These are phyloP conservation scores for Ispidina lecontei DNA, from an alignment of 2,797 vertebrate species.

Conservation along the genomic window DNA sequence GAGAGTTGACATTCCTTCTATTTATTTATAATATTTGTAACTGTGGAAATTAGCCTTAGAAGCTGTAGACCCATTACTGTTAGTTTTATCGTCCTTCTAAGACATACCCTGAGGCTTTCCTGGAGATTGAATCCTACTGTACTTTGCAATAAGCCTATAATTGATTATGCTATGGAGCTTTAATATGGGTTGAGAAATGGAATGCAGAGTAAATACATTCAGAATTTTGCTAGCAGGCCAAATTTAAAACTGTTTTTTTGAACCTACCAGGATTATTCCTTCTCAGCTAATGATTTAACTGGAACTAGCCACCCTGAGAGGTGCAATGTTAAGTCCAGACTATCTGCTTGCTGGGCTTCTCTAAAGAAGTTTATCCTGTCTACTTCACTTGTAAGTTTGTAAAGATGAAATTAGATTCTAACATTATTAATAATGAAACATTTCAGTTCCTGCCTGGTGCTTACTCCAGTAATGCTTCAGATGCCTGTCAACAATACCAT, in stretches of 20 bases:
- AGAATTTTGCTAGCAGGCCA: conserved; percentile 80
- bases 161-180: conserved; percentile 83
- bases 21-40: conserved; percentile 84
- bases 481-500: conserved; percentile 36
- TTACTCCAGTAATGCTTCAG: conserved; percentile 27
- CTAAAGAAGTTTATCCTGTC: conserved; percentile 67
- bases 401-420: conserved; percentile 66
- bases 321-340: conserved; percentile 23
- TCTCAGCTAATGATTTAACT: conserved; percentile 76
- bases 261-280: conserved; percentile 78
- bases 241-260: conserved; percentile 81
- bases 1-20: conserved; percentile 78
- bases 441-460: neutral
- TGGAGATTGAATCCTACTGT: conserved; percentile 80
- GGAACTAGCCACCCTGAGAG: conserved; percentile 70
- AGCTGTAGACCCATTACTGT: conserved; percentile 81
- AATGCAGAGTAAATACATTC: conserved; percentile 82
- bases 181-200: conserved; percentile 79
- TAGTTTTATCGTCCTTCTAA: conserved; percentile 82
- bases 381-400: conserved; percentile 65
- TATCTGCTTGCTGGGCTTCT: conserved; percentile 48
- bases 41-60: conserved; percentile 82
- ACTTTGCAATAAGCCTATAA: conserved; percentile 81
- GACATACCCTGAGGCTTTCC: conserved; percentile 76
- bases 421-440: conserved; percentile 37